Evolutionary conservation across 2,797 vertebrate species (phyloP).

Genomic region (Babyrousa celebensis): DNA sequence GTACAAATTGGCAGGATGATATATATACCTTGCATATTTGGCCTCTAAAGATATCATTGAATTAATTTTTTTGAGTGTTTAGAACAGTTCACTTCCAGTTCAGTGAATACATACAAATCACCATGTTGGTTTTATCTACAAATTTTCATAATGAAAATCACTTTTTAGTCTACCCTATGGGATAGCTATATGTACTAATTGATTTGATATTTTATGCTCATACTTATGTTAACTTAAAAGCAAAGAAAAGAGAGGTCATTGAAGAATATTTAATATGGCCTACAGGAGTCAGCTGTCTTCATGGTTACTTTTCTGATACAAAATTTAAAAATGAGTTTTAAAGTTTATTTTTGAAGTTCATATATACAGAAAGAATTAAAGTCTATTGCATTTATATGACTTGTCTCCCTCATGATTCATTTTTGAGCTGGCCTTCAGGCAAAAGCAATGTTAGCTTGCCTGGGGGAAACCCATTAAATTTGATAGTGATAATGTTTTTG

Average conservation of each 20-base stretch:
- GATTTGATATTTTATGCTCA: constrained; percentile 70
- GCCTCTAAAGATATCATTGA: constrained; percentile 25
- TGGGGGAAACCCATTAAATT: constrained; percentile 85
- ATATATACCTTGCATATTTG: not conserved
- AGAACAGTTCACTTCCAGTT: constrained; percentile 60
- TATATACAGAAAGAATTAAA: constrained; percentile 79
- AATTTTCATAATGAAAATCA: constrained; percentile 77
- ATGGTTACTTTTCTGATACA: constrained; percentile 63
- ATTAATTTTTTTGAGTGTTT: constrained; percentile 66
- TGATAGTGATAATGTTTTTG: constrained; percentile 87
- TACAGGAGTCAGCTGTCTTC: not conserved
- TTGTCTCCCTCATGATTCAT: constrained; percentile 76
- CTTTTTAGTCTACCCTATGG: constrained; percentile 67
- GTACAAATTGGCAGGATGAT: not conserved
- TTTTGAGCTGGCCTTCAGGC: constrained; percentile 78
- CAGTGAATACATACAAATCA: constrained; percentile 74
- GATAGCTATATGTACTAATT: not conserved
- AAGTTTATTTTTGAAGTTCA: constrained; percentile 82
- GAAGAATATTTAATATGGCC: not conserved
- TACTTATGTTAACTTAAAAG: constrained; percentile 58
- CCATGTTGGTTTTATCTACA: constrained; percentile 69
- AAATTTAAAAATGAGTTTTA: constrained; percentile 58
- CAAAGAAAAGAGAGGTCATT: not conserved
- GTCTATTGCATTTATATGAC: constrained; percentile 80
- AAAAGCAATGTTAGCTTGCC: constrained; percentile 85